Base-by-base conservation (phyloP, 2,113 vertebrate species). In the Oceanites oceanicus region DNA sequence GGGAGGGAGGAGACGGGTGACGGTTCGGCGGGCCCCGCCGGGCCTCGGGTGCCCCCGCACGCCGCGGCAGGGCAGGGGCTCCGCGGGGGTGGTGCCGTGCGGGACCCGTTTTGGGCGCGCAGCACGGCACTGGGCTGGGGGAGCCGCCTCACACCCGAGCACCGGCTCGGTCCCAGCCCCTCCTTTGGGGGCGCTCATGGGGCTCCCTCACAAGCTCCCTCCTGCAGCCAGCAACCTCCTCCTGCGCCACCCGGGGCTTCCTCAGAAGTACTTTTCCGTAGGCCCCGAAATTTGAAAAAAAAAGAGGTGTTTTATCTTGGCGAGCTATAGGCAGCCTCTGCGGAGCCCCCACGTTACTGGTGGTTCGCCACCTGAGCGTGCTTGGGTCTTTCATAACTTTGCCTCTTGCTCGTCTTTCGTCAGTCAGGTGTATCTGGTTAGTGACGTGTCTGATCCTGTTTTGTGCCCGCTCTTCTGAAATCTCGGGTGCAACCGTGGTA, bases 401-500 rank as follows among this genome's bases (percentile, higher is more conserved):
- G 15, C 1, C 7, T 7, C 19, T 25, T 29, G 61, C 9, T 38
- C 23, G 9, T 11, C 15, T 11, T 3, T 34, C 6, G 5, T 13
- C 65, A 0, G 12, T 1, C 47, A 10, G 58, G 56, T 2, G 0
- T 13, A 16, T 11, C 6, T 50, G 7, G 16, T 50, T 19, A 44
- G 18, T 15, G 29, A 16, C 6, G 2, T 2, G 15, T 29, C 49
- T 38, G 36, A 11, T 20, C 15, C 67, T 19, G 7, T 3, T 2
- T 30, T 6, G 9, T 3, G 55, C 27, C 42, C 1, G 1, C 70
- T 6, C 10, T 29, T 19, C 18, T 2, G 27, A 17, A 66, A 4
- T 7, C 38, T 27, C 11, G 0, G 15, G 1, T 29, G 61, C 2
- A 30, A 23, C 19, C 0, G 0, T 4, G 9, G 2, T 12, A 2